Percentiles rank a stretch among this genome's conserved stretches.
These are phyloP conservation scores for Cerastoderma edule DNA, from an alignment of 2,888 invertebrate genomes.

Conservation along the genomic window DNA sequence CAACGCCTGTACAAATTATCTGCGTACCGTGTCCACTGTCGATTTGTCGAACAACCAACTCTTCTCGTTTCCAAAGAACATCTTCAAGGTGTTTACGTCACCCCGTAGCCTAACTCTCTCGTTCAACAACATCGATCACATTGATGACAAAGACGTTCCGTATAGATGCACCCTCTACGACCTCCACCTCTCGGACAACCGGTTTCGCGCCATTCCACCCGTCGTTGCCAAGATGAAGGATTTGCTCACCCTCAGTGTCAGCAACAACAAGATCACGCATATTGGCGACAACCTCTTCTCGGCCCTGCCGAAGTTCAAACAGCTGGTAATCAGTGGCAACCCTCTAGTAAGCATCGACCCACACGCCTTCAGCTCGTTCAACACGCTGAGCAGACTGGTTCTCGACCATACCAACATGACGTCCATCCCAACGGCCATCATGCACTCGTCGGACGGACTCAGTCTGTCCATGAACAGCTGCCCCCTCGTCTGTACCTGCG, in stretches of 20 bases:
- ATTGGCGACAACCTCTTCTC: neutral
- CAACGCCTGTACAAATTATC: too few species aligned
- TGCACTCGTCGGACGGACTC: neutral
- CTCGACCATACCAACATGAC: neutral
- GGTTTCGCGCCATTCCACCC: neutral
- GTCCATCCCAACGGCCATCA: neutral
- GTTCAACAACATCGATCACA: neutral
- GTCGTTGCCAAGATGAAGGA: neutral
- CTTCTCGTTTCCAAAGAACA: neutral
- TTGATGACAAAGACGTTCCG: neutral
- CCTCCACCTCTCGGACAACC: neutral
- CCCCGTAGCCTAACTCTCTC: neutral
- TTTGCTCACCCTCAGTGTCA: neutral
- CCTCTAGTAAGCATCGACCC: neutral
- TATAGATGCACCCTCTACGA: neutral
- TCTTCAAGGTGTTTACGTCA: neutral
- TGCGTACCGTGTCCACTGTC: too few species aligned
- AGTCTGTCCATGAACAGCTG: neutral
- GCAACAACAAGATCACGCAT: neutral
- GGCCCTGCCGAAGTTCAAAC: neutral
- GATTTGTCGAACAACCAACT: neutral
- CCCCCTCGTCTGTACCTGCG: neutral
- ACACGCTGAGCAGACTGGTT: neutral
- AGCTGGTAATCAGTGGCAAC: neutral
- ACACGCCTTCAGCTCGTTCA: neutral